Conservation (phyloP, 2,797 vertebrate genomes). For the Chelmon rostratus region DNA sequence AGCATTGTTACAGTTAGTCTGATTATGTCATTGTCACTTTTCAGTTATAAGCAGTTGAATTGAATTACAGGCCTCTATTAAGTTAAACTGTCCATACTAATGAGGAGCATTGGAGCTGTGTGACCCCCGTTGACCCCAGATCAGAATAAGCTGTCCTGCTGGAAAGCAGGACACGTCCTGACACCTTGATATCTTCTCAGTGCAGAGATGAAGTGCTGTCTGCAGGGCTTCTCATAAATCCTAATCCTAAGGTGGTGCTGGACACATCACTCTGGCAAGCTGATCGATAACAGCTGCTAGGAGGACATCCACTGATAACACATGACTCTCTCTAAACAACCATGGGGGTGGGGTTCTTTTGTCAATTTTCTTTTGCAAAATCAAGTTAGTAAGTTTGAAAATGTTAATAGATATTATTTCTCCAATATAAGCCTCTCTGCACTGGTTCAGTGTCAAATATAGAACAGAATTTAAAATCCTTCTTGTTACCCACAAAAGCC, state of each 20-base stretch:
- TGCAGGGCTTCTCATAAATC: constrained; percentile 21
- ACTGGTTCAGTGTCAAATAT: too few relatives aligned
- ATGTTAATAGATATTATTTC: too few relatives aligned
- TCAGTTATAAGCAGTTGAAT: not conserved
- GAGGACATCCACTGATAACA: not conserved
- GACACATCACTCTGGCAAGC: constrained; percentile 11
- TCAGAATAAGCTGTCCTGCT: constrained; percentile 9
- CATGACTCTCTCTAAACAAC: not conserved
- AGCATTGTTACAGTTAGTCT: not conserved
- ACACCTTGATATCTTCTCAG: constrained; percentile 7
- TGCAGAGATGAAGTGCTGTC: constrained; percentile 18
- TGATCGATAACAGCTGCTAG: constrained; percentile 10
- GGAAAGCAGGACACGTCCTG: constrained; percentile 14
- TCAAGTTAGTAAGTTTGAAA: not conserved
- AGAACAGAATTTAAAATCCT: too few relatives aligned
- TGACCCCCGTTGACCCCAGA: not conserved
- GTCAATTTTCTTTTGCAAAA: not conserved
- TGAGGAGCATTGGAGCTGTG: not conserved
- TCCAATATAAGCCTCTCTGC: too few relatives aligned
- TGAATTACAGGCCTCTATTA: not conserved
- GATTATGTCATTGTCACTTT: not conserved
- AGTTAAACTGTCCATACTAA: constrained; percentile 1
- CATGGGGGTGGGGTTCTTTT: not conserved
- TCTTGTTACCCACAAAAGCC: too few relatives aligned
- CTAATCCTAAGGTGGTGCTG: constrained; percentile 25